A percentile compares a stretch with the other conserved stretches of the same genome.
These are phyloP conservation scores for Athalia circularis DNA, from an alignment of 2,888 invertebrate species.

Conservation along the genomic window DNA sequence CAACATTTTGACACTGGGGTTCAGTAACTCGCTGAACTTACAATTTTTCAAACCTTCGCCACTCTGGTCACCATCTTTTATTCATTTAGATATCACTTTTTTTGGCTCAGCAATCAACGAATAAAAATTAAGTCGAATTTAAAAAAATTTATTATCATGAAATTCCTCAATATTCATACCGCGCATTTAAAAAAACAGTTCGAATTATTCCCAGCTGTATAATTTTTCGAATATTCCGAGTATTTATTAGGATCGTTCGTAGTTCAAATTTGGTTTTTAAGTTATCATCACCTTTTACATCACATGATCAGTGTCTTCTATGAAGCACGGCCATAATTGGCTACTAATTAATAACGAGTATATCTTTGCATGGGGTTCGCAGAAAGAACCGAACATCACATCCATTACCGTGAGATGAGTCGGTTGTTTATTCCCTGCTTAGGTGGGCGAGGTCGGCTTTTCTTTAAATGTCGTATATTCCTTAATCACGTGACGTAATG, in stretches of 20 bases:
- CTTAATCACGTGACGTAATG: constrained; percentile 16
- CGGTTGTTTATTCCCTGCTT: too few relatives aligned
- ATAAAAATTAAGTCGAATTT: neutral
- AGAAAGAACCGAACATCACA: constrained; percentile 17
- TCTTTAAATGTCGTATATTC: constrained; percentile 6
- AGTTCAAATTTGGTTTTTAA: neutral
- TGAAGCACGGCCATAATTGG: constrained; percentile 16
- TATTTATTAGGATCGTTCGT: neutral
- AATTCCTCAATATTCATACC: neutral
- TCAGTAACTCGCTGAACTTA: neutral
- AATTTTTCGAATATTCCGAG: neutral
- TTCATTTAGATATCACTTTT: neutral
- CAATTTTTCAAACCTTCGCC: constrained; percentile 14
- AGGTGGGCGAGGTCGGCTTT: too few relatives aligned
- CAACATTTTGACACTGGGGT: constrained; percentile 29
- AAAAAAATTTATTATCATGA: neutral
- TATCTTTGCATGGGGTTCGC: constrained; percentile 7
- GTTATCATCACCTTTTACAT: constrained; percentile 34
- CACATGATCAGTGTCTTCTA: constrained; percentile 35
- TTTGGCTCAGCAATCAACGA: neutral
- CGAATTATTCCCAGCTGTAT: neutral
- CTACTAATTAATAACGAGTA: neutral
- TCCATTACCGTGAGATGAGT: neutral
- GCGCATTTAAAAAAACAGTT: neutral
- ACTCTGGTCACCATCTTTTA: neutral